A percentile compares a stretch with the other conserved stretches of the same genome.
Evolutionary conservation across 2,113 vertebrate species (phyloP).

Genomic region (Miniopterus natalensis): DNA sequence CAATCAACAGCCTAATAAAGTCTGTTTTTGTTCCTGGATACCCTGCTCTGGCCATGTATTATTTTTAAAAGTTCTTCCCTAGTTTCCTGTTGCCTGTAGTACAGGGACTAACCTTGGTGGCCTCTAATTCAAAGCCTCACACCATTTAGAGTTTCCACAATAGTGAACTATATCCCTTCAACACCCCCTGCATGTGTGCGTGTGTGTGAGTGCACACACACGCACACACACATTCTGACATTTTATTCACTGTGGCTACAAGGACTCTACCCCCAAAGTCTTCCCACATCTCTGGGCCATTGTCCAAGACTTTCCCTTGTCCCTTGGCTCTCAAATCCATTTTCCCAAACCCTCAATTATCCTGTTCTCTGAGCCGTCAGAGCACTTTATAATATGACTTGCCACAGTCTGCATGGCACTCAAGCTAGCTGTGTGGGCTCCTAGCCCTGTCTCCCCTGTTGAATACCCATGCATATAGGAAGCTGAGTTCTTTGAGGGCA

Average conservation of each 20-base stretch:
- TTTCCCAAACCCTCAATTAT: background rate
- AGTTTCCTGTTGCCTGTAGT: background rate
- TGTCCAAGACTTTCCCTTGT: slow-evolving; percentile 14
- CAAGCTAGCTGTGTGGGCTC: background rate
- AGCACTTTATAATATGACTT: background rate
- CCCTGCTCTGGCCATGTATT: background rate
- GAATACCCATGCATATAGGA: background rate
- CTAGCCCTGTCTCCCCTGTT: rapidly evolving
- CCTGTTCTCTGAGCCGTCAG: background rate
- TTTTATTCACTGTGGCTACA: background rate
- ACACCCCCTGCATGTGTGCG: background rate
- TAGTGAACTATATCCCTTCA: background rate
- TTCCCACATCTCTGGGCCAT: background rate
- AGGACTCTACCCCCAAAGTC: background rate
- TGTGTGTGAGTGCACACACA: rapidly evolving
- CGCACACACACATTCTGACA: background rate
- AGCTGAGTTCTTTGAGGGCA: background rate
- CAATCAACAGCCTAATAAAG: background rate
- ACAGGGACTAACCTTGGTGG: background rate
- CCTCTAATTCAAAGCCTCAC: slow-evolving; percentile 27
- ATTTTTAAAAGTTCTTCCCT: slow-evolving; percentile 24
- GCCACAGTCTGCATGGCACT: background rate
- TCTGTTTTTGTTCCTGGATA: background rate
- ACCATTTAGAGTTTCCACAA: background rate
- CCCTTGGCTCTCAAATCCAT: slow-evolving; percentile 16